phyloP scores from a whole-genome alignment of 2,888 invertebrate species.

The Helicoverpa assulta region DNA sequence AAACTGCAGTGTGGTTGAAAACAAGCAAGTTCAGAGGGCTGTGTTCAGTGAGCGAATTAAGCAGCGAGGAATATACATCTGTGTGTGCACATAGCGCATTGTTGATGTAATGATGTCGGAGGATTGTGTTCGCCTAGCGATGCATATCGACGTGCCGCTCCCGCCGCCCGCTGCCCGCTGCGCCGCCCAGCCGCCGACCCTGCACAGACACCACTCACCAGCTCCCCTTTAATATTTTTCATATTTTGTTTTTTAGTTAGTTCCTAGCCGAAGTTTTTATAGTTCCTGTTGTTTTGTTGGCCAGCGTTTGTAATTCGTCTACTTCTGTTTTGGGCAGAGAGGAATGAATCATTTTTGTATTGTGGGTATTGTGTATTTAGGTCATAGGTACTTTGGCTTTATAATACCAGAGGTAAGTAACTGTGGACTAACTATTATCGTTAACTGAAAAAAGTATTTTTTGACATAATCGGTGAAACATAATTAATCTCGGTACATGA shows the following conservation, averaged over 20 bases:
- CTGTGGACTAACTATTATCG: no score
- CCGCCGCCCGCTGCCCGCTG: conserved; percentile 11
- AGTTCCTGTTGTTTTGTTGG: conserved; percentile 33
- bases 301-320: conserved; percentile 21
- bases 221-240: conserved; percentile 37
- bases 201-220: conserved; percentile 24
- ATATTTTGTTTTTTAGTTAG: conserved; percentile 39
- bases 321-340: conserved; percentile 15
- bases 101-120: conserved; percentile 71
- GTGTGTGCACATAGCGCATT: conserved; percentile 57
- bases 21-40: conserved; percentile 48
- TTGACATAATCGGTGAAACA: no score
- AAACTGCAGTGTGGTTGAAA: conserved; percentile 31
- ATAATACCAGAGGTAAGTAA: neutral
- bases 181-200: conserved; percentile 14
- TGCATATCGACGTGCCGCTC: conserved; percentile 69
- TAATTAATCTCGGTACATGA: no score
- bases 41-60: conserved; percentile 60
- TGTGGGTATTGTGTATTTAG: conserved; percentile 11
- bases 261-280: conserved; percentile 16
- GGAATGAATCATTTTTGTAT: conserved; percentile 11
- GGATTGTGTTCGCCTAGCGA: conserved; percentile 70
- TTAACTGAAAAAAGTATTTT: no score
- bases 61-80: conserved; percentile 46
- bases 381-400: conserved; percentile 17